Evolutionary conservation across 2,888 invertebrate genomes (phyloP).

Genomic region (Adelphocoris suturalis): DNA sequence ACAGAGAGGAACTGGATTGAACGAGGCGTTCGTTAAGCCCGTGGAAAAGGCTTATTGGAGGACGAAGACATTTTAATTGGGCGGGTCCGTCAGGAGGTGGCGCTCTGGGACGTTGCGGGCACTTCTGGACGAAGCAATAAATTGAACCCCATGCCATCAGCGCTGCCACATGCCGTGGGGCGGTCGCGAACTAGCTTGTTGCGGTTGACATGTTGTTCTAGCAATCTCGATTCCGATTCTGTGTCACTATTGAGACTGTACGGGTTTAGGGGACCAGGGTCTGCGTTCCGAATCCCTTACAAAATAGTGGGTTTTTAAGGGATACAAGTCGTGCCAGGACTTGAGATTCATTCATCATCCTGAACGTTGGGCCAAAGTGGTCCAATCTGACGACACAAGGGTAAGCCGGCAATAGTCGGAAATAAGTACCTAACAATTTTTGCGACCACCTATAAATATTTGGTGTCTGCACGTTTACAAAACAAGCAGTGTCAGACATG

Average conservation of each 20-base stretch:
- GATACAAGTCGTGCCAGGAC: neutral
- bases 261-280: neutral
- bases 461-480: no score
- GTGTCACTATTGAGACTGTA: neutral
- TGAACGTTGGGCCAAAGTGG: no score
- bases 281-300: neutral
- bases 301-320: neutral
- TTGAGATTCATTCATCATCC: neutral
- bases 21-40: neutral
- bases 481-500: no score
- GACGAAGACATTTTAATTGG: constrained; percentile 18
- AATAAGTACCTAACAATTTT: no score
- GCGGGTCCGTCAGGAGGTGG: neutral
- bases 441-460: no score
- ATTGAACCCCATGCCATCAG: neutral
- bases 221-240: neutral
- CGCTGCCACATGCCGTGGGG: neutral
- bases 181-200: neutral
- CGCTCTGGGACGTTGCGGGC: neutral
- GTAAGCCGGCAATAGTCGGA: no score
- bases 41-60: neutral
- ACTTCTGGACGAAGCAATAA: neutral
- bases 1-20: no score
- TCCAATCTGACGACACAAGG: no score
- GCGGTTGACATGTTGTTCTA: neutral